Evolutionary conservation across 2,888 invertebrate species (phyloP).

Genomic region (Xylota sylvarum): DNA sequence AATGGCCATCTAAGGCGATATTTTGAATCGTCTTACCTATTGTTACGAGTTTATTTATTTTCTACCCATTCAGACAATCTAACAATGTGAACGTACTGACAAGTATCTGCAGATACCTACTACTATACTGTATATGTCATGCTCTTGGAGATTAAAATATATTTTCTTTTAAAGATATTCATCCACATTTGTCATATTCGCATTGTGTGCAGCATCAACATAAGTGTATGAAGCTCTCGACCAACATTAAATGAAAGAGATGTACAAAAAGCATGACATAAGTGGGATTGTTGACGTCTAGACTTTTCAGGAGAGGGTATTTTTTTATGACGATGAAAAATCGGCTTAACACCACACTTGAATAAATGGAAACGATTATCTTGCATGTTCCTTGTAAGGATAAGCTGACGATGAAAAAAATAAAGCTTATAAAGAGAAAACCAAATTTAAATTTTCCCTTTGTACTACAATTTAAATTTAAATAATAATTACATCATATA

Average conservation of each 20-base stretch:
- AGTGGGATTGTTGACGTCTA: conserved; percentile 72
- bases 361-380: conserved; percentile 57
- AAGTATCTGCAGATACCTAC: conserved; percentile 43
- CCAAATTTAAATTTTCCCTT: neutral
- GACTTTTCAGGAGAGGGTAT: conserved; percentile 46
- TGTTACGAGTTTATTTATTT: conserved; percentile 4
- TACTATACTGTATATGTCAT: conserved; percentile 27
- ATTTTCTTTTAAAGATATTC: conserved; percentile 47
- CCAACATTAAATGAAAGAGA: conserved; percentile 44
- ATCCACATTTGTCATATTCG: conserved; percentile 52
- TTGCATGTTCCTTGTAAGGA: conserved; percentile 25
- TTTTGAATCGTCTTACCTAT: conserved; percentile 2
- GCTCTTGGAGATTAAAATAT: conserved; percentile 44
- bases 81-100: conserved; percentile 56
- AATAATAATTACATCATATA: no score
- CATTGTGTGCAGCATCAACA: conserved; percentile 27
- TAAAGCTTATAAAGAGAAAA: neutral
- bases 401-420: neutral
- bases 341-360: conserved; percentile 60
- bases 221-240: conserved; percentile 36
- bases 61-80: conserved; percentile 26
- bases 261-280: conserved; percentile 44
- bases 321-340: conserved; percentile 40
- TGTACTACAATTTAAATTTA: neutral
- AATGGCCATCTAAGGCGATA: conserved; percentile 8